Conservation (phyloP, 2,113 vertebrate genomes). For the Rostratula benghalensis region DNA sequence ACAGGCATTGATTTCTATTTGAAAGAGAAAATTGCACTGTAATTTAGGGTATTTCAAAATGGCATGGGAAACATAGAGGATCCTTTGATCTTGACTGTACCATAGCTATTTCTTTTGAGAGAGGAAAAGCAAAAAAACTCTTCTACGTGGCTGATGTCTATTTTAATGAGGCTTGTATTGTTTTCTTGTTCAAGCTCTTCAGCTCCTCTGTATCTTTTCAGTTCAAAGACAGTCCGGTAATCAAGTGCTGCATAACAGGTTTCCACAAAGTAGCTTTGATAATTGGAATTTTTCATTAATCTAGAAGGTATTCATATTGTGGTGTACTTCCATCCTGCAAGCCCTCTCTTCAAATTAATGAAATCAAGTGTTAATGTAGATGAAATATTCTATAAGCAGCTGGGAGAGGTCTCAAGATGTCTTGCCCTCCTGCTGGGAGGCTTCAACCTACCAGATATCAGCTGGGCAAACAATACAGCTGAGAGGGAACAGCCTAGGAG, state of each 20-base stretch:
- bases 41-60: constrained; percentile 31
- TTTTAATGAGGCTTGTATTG: constrained; percentile 33
- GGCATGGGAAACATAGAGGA: background rate
- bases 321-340: background rate
- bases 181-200: constrained; percentile 24
- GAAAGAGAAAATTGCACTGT: constrained; percentile 34
- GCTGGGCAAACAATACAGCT: no score
- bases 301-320: background rate
- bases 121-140: background rate
- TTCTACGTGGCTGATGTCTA: background rate
- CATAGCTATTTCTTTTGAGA: background rate
- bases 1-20: background rate
- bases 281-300: constrained; percentile 11
- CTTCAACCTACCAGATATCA: no score
- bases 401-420: no score
- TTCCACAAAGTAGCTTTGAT: constrained; percentile 16
- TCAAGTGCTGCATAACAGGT: background rate
- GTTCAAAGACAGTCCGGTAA: constrained; percentile 31
- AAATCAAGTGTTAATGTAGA: background rate
- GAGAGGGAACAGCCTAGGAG: no score
- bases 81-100: constrained; percentile 18
- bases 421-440: no score
- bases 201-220: constrained; percentile 12
- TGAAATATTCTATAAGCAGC: no score
- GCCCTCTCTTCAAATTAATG: background rate